Evolutionary conservation across 2,888 invertebrate species (phyloP), one percentile per base, ranked within the genome.

Genomic region (Sphaerophoria rueppellii): DNA sequence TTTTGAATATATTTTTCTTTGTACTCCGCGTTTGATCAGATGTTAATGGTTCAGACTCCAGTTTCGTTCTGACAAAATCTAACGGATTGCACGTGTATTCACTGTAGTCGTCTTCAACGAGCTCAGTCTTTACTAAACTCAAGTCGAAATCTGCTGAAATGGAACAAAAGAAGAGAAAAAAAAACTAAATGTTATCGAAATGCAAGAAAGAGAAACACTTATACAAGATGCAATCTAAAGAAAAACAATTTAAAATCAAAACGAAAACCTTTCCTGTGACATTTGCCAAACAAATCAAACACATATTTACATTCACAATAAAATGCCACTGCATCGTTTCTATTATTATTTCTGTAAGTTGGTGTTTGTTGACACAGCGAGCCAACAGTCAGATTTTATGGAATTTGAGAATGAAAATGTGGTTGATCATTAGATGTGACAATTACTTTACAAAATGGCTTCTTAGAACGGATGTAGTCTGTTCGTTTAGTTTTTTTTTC

Each of bases 81-180:
- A 85, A 73, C 5, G 85, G 85, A 72, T 85, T 81, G 46, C 85
- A 85, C 9, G 50, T 63, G 32, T 85, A 85, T 34, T 85, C 81
- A 57, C 72, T 85, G 65, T 85, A 85, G 34, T 85, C 85, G 54
- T 85, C 85, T 63, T 85, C 85, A 37, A 73, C 16, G 5, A 63
- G 52, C 52, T 85, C 85, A n/a, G 76, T 81, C 70, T 85, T 85
- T 16, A 85, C 85, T 35, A 85, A 63, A 73, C 69, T 81, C 40
- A 85, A 73, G 77, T 85, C 85, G 54, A 85, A 7, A 6, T 77
- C 85, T 85, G 70, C 85, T 85, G 73, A 63, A 85, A 85, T 32
- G 80, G 76, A 9, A 85, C 6, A 34, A 70, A 61, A 83, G 57
- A 74, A 76, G 63, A 57, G 48, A 48, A 78, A 37, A 6, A 63